Conservation (phyloP, 2,797 vertebrate genomes). For the Pantherophis alleghaniensis region DNA sequence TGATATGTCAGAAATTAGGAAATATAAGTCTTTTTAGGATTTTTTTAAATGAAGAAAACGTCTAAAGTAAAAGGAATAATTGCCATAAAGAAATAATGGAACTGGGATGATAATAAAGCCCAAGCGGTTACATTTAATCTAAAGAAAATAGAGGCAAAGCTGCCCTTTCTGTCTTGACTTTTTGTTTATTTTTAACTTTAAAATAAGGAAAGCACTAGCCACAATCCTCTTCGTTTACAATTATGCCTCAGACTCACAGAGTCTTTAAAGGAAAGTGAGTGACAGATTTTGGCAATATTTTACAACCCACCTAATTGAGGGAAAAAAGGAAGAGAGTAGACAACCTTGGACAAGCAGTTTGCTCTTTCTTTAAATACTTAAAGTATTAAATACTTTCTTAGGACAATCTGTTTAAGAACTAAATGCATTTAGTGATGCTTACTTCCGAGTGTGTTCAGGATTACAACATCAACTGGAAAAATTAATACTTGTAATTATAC, state of each 20-base stretch:
- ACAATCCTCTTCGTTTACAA: not conserved
- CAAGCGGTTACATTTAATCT: not conserved
- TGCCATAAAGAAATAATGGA: not conserved
- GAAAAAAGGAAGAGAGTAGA: not conserved
- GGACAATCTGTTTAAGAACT: not conserved
- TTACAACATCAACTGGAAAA: not conserved
- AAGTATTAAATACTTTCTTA: not conserved
- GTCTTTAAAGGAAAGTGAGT: not conserved
- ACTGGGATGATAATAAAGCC: not conserved
- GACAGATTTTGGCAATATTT: not conserved
- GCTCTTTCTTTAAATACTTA: not conserved
- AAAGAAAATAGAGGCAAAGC: not conserved
- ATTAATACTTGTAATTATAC: not conserved
- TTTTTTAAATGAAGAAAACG: not conserved
- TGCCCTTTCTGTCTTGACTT: not conserved
- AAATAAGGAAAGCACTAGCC: not conserved
- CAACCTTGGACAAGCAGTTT: not conserved
- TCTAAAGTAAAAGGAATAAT: not conserved
- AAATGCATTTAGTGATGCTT: not conserved
- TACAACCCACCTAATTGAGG: not conserved
- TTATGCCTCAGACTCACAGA: not conserved
- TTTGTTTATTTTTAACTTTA: not conserved
- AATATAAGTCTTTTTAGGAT: not conserved
- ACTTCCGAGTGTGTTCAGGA: not conserved
- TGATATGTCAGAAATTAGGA: not conserved